Conservation (phyloP, 2,113 vertebrate genomes). For the Prolemur simus region DNA sequence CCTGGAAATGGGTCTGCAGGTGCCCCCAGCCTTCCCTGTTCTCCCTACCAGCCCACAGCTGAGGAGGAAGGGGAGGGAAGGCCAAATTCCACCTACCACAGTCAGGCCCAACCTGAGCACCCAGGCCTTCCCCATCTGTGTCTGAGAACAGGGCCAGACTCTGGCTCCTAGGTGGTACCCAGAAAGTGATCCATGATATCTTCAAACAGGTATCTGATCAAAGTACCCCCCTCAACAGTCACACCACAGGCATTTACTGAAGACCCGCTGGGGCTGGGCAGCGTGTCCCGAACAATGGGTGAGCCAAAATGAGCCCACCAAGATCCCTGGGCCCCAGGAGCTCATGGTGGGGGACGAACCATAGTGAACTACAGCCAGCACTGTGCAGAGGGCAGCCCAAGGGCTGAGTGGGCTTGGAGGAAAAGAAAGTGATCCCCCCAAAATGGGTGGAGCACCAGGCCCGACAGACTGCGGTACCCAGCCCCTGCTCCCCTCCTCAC, state of each 20-base stretch:
- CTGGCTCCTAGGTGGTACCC: background rate
- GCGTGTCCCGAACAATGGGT: background rate
- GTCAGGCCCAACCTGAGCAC: background rate
- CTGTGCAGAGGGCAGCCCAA: background rate
- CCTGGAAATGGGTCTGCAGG: background rate
- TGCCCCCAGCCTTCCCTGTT: background rate
- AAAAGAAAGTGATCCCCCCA: background rate
- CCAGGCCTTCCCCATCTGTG: background rate
- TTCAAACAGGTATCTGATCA: background rate
- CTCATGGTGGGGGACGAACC: background rate
- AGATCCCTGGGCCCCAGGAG: background rate
- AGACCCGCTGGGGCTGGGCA: background rate
- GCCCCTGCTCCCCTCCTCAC: background rate
- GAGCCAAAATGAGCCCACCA: background rate
- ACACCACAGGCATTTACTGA: background rate
- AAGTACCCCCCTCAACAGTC: background rate
- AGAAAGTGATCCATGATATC: background rate
- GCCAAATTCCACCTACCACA: background rate
- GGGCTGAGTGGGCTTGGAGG: background rate
- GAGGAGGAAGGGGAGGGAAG: background rate
- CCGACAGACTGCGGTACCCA: background rate
- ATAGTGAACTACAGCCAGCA: background rate
- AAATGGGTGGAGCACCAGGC: background rate
- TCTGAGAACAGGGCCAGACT: background rate
- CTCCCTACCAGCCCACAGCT: background rate